Evolutionary conservation across 2,888 invertebrate species (phyloP), one percentile per base, ranked within the genome.

Genomic region (Troilus luridus): DNA sequence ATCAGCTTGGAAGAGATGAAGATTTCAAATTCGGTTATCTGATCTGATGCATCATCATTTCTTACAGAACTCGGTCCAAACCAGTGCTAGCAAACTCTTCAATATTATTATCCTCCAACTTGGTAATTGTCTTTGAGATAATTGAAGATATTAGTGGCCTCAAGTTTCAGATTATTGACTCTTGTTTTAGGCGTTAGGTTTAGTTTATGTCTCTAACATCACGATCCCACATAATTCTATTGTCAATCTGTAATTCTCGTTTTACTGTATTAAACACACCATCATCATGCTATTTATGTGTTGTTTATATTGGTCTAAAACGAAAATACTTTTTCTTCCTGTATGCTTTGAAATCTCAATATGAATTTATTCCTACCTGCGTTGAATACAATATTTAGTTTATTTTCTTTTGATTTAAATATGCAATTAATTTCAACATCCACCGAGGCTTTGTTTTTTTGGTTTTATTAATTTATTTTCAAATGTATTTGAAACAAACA

Each of bases 121-220:
- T 17, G 72, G 27, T 77, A 77, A 77, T 77, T 77, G 72, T 41
- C 72, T 77, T 77, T 77, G 72, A 41, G 41, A 77, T 72, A 27
- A 77, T 77, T 77, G 27, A 5, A 17, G 41, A 77, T 77, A 77
- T 77, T 77, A 77, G 41, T 77, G 17, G 72, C 17, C 27, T 77
- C 72, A 77, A 77, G 72, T 77, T 77, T 77, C 27, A 41, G 72
- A 77, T 77, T 77, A 77, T 77, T 77, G 72, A 7, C 41, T 77
- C 72, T 8, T 77, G 19, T 77, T 41, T 21, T 10, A 19, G 24
- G 27, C 27, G 27, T 72, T 72, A 14, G 72, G 27, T 24, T 72
- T 27, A 27, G 14, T 14, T 12, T 17, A 77, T 41, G 27, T 41
- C 72, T 41, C 72, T 8, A 77, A 77, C 19, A 41, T 6, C 7